Base-by-base conservation (phyloP, 2,113 vertebrate genomes). In the Microcebus ravelobensis region DNA sequence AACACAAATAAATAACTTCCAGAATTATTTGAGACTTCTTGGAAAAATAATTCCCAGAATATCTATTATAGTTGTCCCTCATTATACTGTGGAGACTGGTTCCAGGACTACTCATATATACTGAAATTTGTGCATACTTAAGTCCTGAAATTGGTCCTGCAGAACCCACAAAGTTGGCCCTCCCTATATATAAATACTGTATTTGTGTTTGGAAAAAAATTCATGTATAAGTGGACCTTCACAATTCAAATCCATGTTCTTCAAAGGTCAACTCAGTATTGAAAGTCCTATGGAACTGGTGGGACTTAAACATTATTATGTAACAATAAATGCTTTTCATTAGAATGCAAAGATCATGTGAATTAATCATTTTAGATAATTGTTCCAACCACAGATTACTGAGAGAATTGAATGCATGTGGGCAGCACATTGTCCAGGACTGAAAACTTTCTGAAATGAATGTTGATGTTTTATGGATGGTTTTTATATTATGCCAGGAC, bases 311-410 rank as follows among this genome's bases (percentile, higher is more conserved):
- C 8, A 5, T 95, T 79, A 57, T 63, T 83, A 59, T 13, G 39
- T 52, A 91, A 50, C 23, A 91, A 42, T 39, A 42, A 29, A 29
- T 63, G 23, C 61, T 97, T 97, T 87, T 55, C 67, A 91, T 91
- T 95, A 82, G 34, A 36, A 57, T 79, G 17, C 34, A 86, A 59
- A 87, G 87, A 73, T 80, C 31, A 23, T 36, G 3, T 92, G 79
- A 80, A 59, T 91, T 36, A 81, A 52, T 80, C 39, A 57, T 45
- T 59, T 55, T 77, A 74, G 20, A 39, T 92, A 59, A 65, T 68
- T 84, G 45, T 81, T 81, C 57, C 68, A 71, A 59, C 55, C 25
- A 27, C n/a, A 17, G 15, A 9, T 50, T 80, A 67, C 12, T 87
- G 34, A 20, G 57, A 80, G n/a, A 93, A 93, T 57, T 89, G 36